Evolutionary conservation across 2,888 invertebrate genomes (phyloP).

Genomic region (Cryptosula pallasiana): DNA sequence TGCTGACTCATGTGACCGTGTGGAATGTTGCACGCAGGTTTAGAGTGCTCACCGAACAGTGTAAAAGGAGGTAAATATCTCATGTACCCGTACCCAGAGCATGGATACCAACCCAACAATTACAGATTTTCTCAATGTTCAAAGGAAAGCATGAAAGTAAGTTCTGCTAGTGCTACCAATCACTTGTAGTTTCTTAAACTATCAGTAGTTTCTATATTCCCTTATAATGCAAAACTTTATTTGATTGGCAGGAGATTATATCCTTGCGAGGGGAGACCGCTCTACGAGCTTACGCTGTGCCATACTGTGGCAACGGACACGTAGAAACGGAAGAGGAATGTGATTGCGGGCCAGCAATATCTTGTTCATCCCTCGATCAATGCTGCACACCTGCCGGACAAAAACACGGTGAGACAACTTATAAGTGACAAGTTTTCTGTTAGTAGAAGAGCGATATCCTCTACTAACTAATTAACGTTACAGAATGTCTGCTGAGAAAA

Average conservation of each 20-base stretch:
- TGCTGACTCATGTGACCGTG: too few relatives aligned
- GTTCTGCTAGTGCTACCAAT: too few relatives aligned
- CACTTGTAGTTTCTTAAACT: too few relatives aligned
- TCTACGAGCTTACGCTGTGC: neutral
- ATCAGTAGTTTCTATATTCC: too few relatives aligned
- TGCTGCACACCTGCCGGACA: constrained; percentile 12
- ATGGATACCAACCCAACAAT: constrained; percentile 8
- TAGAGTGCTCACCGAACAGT: neutral
- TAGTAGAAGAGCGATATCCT: too few relatives aligned
- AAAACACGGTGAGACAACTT: neutral
- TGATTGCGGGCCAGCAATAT: constrained; percentile 16
- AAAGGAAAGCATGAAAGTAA: neutral
- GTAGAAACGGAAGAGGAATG: constrained; percentile 24
- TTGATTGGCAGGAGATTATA: neutral
- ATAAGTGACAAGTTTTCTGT: too few relatives aligned
- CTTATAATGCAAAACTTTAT: too few relatives aligned
- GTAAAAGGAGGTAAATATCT: constrained; percentile 10
- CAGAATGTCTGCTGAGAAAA: constrained; percentile 11
- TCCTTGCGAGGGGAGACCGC: neutral
- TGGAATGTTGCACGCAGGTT: too few relatives aligned
- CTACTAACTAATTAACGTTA: too few relatives aligned
- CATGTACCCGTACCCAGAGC: neutral
- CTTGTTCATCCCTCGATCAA: neutral
- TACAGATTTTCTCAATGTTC: constrained; percentile 15
- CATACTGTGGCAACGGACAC: constrained; percentile 24